These are phyloP conservation scores for Columbina picui DNA, from an alignment of 2,113 vertebrate species.

Conservation along the genomic window DNA sequence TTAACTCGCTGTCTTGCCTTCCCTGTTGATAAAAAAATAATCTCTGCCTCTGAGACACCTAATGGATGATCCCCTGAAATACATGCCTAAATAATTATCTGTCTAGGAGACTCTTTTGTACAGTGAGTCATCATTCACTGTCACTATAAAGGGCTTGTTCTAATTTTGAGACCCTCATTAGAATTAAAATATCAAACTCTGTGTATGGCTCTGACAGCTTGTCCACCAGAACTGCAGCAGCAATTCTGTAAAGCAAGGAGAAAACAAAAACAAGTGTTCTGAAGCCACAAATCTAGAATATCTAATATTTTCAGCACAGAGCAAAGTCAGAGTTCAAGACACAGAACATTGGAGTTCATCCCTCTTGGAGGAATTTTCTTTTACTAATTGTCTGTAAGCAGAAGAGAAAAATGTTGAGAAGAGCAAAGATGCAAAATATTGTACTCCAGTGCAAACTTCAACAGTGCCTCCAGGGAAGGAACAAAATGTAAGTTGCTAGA, in stretches of 20 bases:
- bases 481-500: background rate
- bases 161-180: slow-evolving; percentile 65
- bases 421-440: background rate
- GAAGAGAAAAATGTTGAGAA: background rate
- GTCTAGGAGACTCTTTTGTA: slow-evolving; percentile 40
- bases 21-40: slow-evolving; percentile 56
- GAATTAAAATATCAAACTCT: slow-evolving; percentile 46
- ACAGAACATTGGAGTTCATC: background rate
- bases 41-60: slow-evolving; percentile 56
- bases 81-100: slow-evolving; percentile 65
- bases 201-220: background rate
- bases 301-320: background rate
- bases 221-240: background rate
- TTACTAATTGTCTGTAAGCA: background rate
- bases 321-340: background rate
- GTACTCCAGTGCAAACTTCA: background rate
- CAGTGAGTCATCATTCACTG: slow-evolving; percentile 60
- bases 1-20: slow-evolving; percentile 42
- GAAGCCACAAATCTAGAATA: background rate
- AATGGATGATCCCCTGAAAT: slow-evolving; percentile 63
- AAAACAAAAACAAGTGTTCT: slow-evolving; percentile 17
- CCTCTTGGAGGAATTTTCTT: background rate
- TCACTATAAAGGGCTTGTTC: slow-evolving; percentile 53
- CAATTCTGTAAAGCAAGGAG: background rate
- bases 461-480: background rate